Evolutionary conservation across 2,113 vertebrate species (phyloP).

Genomic region (Oryzias curvinotus): DNA sequence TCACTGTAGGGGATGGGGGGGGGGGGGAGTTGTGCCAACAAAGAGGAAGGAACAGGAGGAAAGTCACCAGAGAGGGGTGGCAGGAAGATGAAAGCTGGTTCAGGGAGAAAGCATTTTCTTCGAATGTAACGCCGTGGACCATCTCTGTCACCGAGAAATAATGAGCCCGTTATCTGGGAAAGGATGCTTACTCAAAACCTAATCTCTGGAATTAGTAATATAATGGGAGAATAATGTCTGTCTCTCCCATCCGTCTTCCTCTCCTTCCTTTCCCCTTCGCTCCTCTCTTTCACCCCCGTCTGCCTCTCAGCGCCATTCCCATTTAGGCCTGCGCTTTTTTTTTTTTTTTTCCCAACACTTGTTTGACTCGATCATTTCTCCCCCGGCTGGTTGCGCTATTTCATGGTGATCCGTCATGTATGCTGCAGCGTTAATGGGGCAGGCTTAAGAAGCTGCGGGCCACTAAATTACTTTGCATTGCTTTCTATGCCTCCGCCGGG

Average conservation of each 20-base stretch:
- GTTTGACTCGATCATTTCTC: conserved; percentile 66
- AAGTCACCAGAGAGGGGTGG: not conserved
- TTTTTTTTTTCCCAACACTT: conserved; percentile 5
- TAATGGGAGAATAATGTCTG: conserved; percentile 60
- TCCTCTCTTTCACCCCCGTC: conserved; percentile 25
- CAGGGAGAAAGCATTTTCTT: conserved; percentile 31
- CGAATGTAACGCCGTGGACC: conserved; percentile 48
- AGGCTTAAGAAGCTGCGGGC: conserved; percentile 49
- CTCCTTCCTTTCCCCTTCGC: conserved; percentile 20
- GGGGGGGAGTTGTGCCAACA: conserved; percentile 35
- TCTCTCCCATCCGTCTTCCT: conserved; percentile 26
- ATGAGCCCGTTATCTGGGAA: conserved; percentile 71
- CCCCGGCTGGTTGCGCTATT: conserved; percentile 51
- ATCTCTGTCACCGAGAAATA: conserved; percentile 67
- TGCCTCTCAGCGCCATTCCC: conserved; percentile 52
- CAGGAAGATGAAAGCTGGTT: conserved; percentile 21
- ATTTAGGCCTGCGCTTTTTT: conserved; percentile 56
- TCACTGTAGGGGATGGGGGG: conserved; percentile 16
- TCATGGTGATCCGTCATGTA: conserved; percentile 61
- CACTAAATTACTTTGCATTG: conserved; percentile 51
- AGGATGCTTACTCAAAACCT: conserved; percentile 61
- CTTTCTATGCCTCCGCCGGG: conserved; percentile 40
- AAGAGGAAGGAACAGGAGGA: conserved; percentile 7
- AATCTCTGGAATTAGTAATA: conserved; percentile 64
- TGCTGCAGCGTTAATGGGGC: conserved; percentile 59